A percentile compares a stretch with the other conserved stretches of the same genome.
phyloP scores from a whole-genome alignment of 2,888 invertebrate genomes.

The Leptothorax acervorum region DNA sequence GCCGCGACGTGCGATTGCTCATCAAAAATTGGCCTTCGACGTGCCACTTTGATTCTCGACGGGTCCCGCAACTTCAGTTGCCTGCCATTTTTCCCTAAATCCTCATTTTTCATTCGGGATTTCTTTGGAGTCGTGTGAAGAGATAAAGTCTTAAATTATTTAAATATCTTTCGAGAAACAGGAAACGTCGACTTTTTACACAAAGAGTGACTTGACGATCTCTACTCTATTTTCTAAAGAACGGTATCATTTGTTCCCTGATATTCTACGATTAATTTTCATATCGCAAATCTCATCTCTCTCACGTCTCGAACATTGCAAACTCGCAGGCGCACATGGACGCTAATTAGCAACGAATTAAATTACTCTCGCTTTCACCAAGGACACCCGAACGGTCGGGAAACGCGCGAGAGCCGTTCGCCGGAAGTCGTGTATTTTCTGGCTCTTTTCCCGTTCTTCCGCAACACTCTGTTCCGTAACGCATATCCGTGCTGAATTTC shows the following conservation, averaged over 20 bases:
- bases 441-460: conserved; percentile 23
- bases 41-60: background rate
- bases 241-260: background rate
- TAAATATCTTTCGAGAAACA: background rate
- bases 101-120: background rate
- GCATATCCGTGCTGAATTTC: conserved; percentile 55
- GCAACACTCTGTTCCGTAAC: conserved; percentile 48
- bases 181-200: background rate
- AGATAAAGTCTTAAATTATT: background rate
- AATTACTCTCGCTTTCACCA: conserved; percentile 69
- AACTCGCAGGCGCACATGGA: conserved; percentile 53
- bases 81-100: background rate
- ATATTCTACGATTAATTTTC: background rate
- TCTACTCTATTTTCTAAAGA: background rate
- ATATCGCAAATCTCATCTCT: background rate
- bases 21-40: conserved; percentile 6
- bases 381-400: conserved; percentile 51
- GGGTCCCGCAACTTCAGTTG: background rate
- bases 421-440: conserved; percentile 57
- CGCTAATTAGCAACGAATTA: conserved; percentile 61
- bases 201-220: background rate
- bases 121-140: background rate
- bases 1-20: conserved; percentile 16
- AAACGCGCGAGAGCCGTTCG: background rate
- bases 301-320: conserved; percentile 80